These are phyloP conservation scores for Drosophila truncata DNA, from an alignment of 1,140 invertebrate species.

Conservation along the genomic window DNA sequence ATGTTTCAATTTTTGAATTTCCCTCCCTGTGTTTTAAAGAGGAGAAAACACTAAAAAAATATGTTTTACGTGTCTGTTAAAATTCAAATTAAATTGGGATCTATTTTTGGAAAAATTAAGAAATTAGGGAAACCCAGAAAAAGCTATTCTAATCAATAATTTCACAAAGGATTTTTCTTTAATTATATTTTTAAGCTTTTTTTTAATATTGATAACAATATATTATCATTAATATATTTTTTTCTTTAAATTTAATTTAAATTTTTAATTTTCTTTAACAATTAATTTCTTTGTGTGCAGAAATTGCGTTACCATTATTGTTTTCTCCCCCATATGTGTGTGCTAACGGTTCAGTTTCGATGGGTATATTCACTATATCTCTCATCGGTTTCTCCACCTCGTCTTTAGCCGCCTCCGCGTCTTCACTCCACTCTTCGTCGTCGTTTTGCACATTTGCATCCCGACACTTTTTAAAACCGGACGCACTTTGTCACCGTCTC, in stretches of 20 bases:
- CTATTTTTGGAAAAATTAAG: neutral
- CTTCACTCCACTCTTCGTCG: constrained; percentile 6
- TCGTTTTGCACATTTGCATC: constrained; percentile 66
- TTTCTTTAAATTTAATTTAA: neutral
- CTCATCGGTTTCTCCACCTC: constrained; percentile 4
- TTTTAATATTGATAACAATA: neutral
- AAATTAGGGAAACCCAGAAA: neutral
- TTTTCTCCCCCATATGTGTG: constrained; percentile 30
- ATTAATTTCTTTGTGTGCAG: neutral
- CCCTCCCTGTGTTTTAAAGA: constrained; percentile 20
- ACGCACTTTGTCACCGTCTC: constrained; percentile 77
- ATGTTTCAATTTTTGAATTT: constrained; percentile 46
- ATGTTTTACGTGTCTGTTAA: neutral
- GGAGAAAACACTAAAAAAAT: constrained; percentile 1
- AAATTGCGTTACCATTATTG: constrained; percentile 64
- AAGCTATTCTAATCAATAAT: neutral
- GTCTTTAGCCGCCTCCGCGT: neutral
- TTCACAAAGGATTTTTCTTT: neutral
- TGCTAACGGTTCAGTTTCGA: constrained; percentile 28
- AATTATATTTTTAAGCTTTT: neutral
- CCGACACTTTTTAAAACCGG: constrained; percentile 73
- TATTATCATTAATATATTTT: neutral
- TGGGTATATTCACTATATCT: neutral
- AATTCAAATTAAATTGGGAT: neutral
- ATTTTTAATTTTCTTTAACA: neutral